Evolutionary conservation across 1,140 invertebrate species (phyloP), one percentile per base, ranked within the genome.

Genomic region (Bathynomus jamesi): DNA sequence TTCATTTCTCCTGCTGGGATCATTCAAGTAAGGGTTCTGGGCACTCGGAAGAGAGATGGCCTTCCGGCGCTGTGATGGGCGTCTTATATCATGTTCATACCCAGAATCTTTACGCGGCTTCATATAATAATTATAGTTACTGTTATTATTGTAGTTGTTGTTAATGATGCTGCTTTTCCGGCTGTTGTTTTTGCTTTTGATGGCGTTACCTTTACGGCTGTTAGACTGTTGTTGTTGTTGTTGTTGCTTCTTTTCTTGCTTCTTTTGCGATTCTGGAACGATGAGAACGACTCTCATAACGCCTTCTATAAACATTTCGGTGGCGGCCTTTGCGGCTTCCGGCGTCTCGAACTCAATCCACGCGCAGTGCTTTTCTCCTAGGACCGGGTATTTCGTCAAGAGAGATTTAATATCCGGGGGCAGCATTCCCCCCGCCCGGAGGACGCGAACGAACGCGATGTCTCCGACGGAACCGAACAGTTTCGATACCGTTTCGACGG

Each of bases 261-360:
- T 79, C 74, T 77, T 76, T 65, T 46, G 82, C 79, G 40, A 65
- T 72, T 17, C 76, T 27, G 78, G 82, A 61, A 86, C 83, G 66
- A 78, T 70, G 76, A 84, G 81, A 79, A 87, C 80, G 74, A 86
- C 84, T 73, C 82, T 80, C 89, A 78, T 70, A n/a, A 72, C 76
- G 13, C 82, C 80, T 67, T 78, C 81, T 67, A 81, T 79, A 30
- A 77, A 79, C 77, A 83, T 79, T 13, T 79, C 78, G 69, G 89
- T 86, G n/a, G 90, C 84, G 0, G 93, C 93, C 67, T 88, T 87
- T 78, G 91, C 93, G 8, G 89, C 87, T 65, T 93, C 91, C 0
- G 92, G 92, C 70, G 91, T 87, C 65, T 92, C 90, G 81, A 95
- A 97, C 83, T 96, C 93, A 60, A 95, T 87, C 76, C 95, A 84